These are phyloP conservation scores for Graptemys geographica DNA, from an alignment of 2,797 vertebrate species.

Conservation along the genomic window DNA sequence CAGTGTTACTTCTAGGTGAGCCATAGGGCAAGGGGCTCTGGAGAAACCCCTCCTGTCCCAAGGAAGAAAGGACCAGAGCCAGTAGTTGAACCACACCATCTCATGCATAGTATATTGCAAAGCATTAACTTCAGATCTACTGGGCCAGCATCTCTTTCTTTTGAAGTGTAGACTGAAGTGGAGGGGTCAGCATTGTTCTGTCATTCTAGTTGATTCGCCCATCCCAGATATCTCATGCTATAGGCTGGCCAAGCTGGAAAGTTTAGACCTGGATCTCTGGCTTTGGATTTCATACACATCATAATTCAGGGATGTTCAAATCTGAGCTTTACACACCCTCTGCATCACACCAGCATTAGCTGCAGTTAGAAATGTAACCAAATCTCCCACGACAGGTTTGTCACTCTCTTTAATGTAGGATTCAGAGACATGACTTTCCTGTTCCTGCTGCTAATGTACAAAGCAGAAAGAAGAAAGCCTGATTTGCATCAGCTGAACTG, in stretches of 20 bases:
- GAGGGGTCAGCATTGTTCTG: not conserved
- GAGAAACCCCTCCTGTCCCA: rapidly evolving
- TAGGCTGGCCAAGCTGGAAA: rapidly evolving
- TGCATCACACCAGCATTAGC: not conserved
- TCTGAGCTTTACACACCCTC: not conserved
- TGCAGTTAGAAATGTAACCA: not conserved
- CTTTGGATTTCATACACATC: rapidly evolving
- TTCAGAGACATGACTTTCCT: not conserved
- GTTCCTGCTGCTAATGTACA: not conserved
- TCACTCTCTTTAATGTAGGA: not conserved
- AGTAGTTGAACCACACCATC: rapidly evolving
- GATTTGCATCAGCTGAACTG: conserved; percentile 17
- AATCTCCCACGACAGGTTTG: rapidly evolving
- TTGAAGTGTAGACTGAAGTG: rapidly evolving
- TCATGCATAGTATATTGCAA: rapidly evolving
- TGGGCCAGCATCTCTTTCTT: not conserved
- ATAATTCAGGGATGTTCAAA: rapidly evolving
- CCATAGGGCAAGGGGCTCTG: not conserved
- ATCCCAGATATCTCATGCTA: not conserved
- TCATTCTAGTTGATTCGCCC: not conserved
- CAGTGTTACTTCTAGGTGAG: not conserved
- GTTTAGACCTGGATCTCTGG: not conserved
- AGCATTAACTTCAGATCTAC: not conserved
- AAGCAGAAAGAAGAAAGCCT: not conserved
- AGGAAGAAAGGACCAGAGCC: not conserved